Percentiles rank a stretch among this genome's conserved stretches.
Evolutionary conservation across 2,113 vertebrate genomes (phyloP).

Genomic region (Chaetorhynchus papuensis): DNA sequence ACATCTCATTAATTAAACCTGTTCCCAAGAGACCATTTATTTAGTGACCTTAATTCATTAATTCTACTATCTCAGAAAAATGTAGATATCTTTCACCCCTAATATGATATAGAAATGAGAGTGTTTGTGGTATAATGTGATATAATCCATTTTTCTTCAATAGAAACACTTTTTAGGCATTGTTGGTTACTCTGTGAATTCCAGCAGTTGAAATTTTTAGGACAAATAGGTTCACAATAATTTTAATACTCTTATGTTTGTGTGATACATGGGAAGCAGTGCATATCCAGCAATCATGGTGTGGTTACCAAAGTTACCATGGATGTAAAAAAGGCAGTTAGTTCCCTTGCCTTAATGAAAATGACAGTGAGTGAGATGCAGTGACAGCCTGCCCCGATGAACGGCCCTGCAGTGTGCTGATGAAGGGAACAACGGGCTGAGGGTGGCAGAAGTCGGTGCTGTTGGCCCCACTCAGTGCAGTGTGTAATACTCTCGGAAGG

Average conservation of each 20-base stretch:
- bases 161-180: neutral
- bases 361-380: neutral
- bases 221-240: neutral
- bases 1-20: neutral
- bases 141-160: neutral
- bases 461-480: fast-evolving
- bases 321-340: neutral
- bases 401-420: neutral
- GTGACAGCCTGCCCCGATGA: neutral
- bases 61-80: neutral
- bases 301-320: neutral
- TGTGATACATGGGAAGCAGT: neutral
- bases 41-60: neutral
- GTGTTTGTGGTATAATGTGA: neutral
- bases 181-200: neutral
- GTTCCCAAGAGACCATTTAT: neutral
- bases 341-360: neutral
- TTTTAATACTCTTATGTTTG: neutral
- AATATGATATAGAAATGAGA: neutral
- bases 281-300: neutral
- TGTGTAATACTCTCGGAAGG: neutral
- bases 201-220: neutral
- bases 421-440: neutral
- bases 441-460: neutral
- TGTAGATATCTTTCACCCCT: neutral